These are phyloP conservation scores for Ibycter americanus DNA, from an alignment of 2,797 vertebrate genomes.

Conservation along the genomic window DNA sequence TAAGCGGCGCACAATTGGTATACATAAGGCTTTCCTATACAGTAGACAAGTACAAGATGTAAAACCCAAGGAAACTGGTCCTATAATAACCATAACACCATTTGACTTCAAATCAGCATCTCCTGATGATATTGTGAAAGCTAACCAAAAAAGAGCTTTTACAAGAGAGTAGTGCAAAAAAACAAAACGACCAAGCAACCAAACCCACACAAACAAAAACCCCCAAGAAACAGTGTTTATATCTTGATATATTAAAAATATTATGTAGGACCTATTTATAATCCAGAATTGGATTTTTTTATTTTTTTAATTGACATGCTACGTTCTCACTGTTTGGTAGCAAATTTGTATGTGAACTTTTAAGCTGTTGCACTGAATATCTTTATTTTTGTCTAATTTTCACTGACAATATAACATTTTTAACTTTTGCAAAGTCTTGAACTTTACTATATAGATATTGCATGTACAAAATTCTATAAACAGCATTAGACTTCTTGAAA, in stretches of 20 bases:
- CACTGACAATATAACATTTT: constrained; percentile 23
- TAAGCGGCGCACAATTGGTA: constrained; percentile 28
- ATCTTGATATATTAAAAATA: background rate
- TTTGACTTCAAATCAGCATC: constrained; percentile 94
- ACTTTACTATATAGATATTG: background rate
- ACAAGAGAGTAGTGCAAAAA: constrained; percentile 76
- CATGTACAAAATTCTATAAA: background rate
- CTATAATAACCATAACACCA: constrained; percentile 78
- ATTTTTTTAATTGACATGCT: constrained; percentile 43
- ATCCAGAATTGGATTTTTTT: constrained; percentile 26
- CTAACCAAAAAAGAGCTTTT: constrained; percentile 91
- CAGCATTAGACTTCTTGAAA: background rate
- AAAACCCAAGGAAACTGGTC: constrained; percentile 77
- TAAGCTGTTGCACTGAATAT: constrained; percentile 68
- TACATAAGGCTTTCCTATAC: constrained; percentile 78
- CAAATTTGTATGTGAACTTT: constrained; percentile 44
- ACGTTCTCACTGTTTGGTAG: constrained; percentile 45
- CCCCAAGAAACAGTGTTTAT: background rate
- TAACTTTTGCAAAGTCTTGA: constrained; percentile 29
- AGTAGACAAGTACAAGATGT: constrained; percentile 76
- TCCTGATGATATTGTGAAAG: constrained; percentile 93
- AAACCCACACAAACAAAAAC: no score
- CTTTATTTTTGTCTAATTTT: constrained; percentile 34
- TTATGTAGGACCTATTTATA: constrained; percentile 37
- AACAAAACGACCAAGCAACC: background rate